Conservation (phyloP, 2,113 vertebrate species). For the Mesitornis unicolor region DNA sequence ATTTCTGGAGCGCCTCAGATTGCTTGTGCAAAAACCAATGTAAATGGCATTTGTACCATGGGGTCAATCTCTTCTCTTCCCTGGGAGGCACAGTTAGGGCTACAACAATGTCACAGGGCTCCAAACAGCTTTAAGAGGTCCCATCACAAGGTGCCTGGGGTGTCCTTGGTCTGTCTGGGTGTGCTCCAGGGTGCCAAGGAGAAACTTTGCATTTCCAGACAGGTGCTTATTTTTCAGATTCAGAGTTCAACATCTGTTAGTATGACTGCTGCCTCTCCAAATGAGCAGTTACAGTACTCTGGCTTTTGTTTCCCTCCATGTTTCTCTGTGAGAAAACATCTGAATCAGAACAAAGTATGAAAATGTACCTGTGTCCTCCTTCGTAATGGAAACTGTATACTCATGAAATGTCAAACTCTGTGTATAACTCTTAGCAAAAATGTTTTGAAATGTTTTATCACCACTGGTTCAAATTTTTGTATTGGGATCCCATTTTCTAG, state of each 20-base stretch:
- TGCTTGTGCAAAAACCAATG: accelerated
- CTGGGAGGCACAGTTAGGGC: accelerated
- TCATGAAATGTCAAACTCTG: not conserved
- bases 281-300: not conserved
- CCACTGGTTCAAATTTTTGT: slow-evolving; percentile 25
- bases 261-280: not conserved
- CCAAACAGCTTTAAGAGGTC: not conserved
- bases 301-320: not conserved
- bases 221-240: not conserved
- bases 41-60: accelerated
- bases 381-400: not conserved
- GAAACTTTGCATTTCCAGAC: slow-evolving; percentile 29
- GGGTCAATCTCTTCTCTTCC: not conserved
- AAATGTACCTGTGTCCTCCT: not conserved
- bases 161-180: not conserved
- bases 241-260: not conserved
- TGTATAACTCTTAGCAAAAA: not conserved
- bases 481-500: slow-evolving; percentile 50
- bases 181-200: not conserved
- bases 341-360: not conserved
- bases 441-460: slow-evolving; percentile 14
- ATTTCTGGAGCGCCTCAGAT: not conserved
- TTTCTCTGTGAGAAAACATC: slow-evolving; percentile 31
- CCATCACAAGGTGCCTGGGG: not conserved
- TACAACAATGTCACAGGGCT: not conserved